A percentile compares a stretch with the other conserved stretches of the same genome.
Evolutionary conservation across 2,888 invertebrate species (phyloP).

Genomic region (Cheiracanthium punctorium): DNA sequence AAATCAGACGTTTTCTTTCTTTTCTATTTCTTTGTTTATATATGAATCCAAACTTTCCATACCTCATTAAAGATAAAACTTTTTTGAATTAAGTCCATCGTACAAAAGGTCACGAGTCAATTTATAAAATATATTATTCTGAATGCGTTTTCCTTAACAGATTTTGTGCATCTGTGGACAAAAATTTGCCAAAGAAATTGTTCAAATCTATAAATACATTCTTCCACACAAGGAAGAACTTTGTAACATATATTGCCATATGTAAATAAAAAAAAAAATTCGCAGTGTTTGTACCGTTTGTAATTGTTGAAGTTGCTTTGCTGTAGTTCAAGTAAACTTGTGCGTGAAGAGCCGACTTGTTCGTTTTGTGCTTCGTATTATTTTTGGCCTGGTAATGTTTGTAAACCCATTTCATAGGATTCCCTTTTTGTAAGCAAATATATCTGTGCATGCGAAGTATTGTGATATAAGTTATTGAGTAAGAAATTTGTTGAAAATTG

Average conservation of each 20-base stretch:
- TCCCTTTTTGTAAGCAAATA: background rate
- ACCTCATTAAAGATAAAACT: background rate
- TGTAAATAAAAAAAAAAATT: background rate
- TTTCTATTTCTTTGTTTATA: background rate
- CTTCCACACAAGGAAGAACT: background rate
- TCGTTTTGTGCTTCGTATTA: background rate
- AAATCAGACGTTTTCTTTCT: too few species aligned
- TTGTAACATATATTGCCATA: background rate
- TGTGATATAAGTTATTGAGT: background rate
- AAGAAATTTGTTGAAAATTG: background rate
- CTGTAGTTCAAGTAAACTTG: background rate
- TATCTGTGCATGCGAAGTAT: background rate
- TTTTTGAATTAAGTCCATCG: background rate
- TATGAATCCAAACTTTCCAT: background rate
- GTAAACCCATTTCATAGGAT: background rate
- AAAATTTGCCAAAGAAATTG: background rate
- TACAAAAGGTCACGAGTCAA: background rate
- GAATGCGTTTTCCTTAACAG: background rate
- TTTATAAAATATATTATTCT: background rate
- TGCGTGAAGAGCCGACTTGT: background rate
- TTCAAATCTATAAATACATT: background rate
- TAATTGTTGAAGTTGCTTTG: background rate
- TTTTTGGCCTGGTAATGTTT: background rate
- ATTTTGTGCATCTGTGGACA: background rate
- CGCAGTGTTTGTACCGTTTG: background rate